Evolutionary conservation across 2,888 invertebrate species (phyloP), one percentile per base, ranked within the genome.

Genomic region (Limnephilus rhombicus): DNA sequence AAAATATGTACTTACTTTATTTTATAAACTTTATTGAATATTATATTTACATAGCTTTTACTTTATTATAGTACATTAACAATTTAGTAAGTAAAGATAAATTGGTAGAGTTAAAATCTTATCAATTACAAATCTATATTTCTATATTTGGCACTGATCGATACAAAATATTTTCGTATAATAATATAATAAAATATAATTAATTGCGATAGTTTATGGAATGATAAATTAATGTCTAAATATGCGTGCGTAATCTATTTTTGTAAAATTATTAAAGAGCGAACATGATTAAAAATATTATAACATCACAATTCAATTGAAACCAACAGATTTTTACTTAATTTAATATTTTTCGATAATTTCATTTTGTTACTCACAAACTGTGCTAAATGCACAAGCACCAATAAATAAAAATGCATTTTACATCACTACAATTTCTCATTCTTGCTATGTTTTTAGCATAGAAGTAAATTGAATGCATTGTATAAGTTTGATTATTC

Each of bases 141-240:
- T 89, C 93, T 93, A 93, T 92, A 91, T 93, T 93, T 93, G 93
- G 93, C 93, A 93, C 93, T 90, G 81, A 90, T 92, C 81, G 91
- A 93, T 93, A 91, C 91, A 89, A 91, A 91, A 91, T 91, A 91
- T 89, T 91, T 80, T 80, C 49, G 18, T 87, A 80, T 5, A 24
- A 24, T 12, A 68, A 68, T 68, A 24, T 12, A 68, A 68, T 68
- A 41, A 49, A 29, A 49, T 45, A 86, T 49, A 49, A 81, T 68
- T 24, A 87, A 86, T n/a, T 34, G 31, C 34, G 37, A 89, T 80
- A 18, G 83, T 29, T 83, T 82, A 31, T 80, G 45, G 91, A 91
- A 91, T 91, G 68, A 89, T 89, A 80, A n/a, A 89, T 53, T 34
- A 85, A 83, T 82, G 34, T 29, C 89, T 49, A 41, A 68, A 87